These are phyloP conservation scores for Pipistrellus pipistrellus DNA, from an alignment of 2,797 vertebrate genomes.

Conservation along the genomic window DNA sequence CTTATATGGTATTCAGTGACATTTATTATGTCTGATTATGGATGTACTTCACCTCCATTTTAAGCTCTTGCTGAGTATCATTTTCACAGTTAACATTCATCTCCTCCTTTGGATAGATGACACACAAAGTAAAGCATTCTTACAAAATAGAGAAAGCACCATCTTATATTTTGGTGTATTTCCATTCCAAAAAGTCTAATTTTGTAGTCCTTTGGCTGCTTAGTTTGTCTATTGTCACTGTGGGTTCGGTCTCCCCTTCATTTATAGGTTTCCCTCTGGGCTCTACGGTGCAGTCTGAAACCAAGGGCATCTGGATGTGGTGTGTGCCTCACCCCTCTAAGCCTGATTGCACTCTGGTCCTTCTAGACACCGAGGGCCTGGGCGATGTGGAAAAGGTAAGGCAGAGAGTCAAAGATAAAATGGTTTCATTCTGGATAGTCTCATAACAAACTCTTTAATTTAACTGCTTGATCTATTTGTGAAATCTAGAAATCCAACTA, in stretches of 20 bases:
- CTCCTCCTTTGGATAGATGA: background rate
- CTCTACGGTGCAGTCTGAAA: constrained; percentile 15
- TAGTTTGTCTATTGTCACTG: background rate
- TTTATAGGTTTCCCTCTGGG: too few relatives aligned
- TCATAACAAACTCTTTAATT: background rate
- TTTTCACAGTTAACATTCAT: background rate
- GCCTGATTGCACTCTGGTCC: constrained; percentile 78
- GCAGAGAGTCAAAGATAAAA: background rate
- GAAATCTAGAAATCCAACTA: background rate
- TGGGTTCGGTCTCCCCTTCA: background rate
- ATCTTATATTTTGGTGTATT: background rate
- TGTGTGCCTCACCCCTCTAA: constrained; percentile 78
- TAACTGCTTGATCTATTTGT: background rate
- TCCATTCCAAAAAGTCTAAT: background rate
- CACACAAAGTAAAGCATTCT: background rate
- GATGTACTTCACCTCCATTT: background rate
- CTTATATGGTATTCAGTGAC: background rate
- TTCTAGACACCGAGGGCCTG: constrained; percentile 87
- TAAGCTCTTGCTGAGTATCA: background rate
- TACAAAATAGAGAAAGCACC: background rate
- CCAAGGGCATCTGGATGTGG: constrained; percentile 87
- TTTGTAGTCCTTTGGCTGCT: too few relatives aligned
- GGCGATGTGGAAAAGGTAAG: constrained; percentile 86
- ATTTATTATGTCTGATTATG: background rate
- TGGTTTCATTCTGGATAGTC: background rate